Evolutionary conservation across 92 coral and sea anemone species (phyloP).

Genomic region (Porites divaricata): DNA sequence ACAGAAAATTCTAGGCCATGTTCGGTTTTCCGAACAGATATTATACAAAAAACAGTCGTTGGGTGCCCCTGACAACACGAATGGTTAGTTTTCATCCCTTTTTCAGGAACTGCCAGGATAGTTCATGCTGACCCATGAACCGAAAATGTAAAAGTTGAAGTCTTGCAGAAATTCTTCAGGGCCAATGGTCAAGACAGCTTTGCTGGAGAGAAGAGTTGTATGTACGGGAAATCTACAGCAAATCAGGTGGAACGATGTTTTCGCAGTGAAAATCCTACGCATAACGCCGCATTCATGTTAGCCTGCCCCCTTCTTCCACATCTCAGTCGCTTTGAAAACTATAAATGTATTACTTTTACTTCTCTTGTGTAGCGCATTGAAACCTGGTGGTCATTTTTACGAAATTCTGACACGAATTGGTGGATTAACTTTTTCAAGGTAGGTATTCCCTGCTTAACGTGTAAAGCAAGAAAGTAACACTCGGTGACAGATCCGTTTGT

Average conservation of each 20-base stretch:
- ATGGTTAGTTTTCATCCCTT: neutral
- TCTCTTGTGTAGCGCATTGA: conserved; percentile 25
- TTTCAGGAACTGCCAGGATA: conserved; percentile 45
- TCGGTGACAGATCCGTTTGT: neutral
- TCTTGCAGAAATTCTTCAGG: conserved; percentile 20
- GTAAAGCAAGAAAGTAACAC: neutral
- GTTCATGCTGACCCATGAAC: conserved; percentile 53
- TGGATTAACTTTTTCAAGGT: conserved; percentile 42
- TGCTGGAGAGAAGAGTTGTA: conserved; percentile 41
- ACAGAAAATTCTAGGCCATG: too few relatives aligned
- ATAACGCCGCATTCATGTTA: conserved; percentile 7
- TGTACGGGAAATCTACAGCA: conserved; percentile 51
- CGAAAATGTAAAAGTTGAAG: conserved; percentile 47
- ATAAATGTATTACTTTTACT: neutral
- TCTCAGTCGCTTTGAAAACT: conserved; percentile 9
- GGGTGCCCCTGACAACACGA: too few relatives aligned
- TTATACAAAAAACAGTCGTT: too few relatives aligned
- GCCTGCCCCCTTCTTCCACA: conserved; percentile 2
- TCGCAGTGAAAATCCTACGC: neutral
- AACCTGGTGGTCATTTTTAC: conserved; percentile 30
- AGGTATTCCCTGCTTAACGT: neutral
- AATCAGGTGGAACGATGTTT: neutral
- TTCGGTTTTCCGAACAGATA: too few relatives aligned
- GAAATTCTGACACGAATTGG: conserved; percentile 42
- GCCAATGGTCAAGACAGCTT: conserved; percentile 38